Percentiles rank a stretch among this genome's conserved stretches.
These are phyloP conservation scores for Cydia pomonella DNA, from an alignment of 1,140 invertebrate genomes.

Conservation along the genomic window DNA sequence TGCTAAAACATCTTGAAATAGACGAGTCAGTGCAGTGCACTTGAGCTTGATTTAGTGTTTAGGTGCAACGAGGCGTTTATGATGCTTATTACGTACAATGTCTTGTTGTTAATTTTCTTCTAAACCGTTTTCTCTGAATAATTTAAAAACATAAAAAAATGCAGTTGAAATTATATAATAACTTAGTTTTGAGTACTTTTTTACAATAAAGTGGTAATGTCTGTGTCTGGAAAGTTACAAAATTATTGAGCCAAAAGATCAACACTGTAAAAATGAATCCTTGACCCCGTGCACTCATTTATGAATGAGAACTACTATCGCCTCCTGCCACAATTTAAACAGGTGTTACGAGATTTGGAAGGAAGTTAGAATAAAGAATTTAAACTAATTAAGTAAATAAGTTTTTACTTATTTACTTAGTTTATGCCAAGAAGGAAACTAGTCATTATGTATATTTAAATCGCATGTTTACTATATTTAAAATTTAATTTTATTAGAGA, in stretches of 20 bases:
- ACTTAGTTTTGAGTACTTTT: too few species aligned
- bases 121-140: too few species aligned
- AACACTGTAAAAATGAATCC: not conserved
- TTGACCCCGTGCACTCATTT: constrained; percentile 24
- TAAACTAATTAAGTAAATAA: not conserved
- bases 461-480: too few species aligned
- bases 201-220: too few species aligned
- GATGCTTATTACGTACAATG: not conserved
- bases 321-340: constrained; percentile 10
- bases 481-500: too few species aligned
- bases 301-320: not conserved
- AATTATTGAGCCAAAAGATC: too few species aligned
- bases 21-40: not conserved
- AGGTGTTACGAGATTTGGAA: constrained; percentile 1
- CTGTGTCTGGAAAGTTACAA: too few species aligned
- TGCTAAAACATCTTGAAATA: constrained; percentile 6
- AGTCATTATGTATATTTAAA: not conserved
- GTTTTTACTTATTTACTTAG: too few species aligned
- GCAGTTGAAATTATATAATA: too few species aligned
- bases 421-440: not conserved
- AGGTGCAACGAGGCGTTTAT: constrained; percentile 4
- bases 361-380: not conserved
- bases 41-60: constrained; percentile 8
- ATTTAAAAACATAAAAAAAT: too few species aligned
- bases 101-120: not conserved